phyloP scores from a whole-genome alignment of 2,888 invertebrate genomes.

The Zaprionus obscuricornis region DNA sequence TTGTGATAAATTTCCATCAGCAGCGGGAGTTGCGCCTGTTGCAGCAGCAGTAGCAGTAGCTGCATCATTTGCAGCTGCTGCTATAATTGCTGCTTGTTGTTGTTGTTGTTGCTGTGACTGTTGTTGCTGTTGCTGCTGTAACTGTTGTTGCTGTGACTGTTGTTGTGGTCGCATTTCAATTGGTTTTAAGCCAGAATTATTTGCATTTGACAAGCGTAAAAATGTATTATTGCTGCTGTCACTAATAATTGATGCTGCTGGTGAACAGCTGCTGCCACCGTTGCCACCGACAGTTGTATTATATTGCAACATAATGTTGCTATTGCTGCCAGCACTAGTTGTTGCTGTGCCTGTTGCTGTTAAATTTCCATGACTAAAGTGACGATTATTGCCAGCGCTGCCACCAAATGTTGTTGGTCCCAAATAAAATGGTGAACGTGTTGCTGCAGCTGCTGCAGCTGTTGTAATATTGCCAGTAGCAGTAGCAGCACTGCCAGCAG shows the following conservation, averaged over 20 bases:
- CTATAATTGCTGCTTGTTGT: too few relatives aligned
- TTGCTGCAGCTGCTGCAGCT: slow-evolving; percentile 32
- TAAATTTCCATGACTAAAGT: slow-evolving; percentile 73
- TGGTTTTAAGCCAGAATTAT: slow-evolving; percentile 28
- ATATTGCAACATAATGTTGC: too few relatives aligned
- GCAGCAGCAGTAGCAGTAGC: too few relatives aligned
- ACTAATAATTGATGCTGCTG: slow-evolving; percentile 69
- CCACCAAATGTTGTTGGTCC: slow-evolving; percentile 91
- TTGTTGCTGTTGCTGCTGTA: neutral
- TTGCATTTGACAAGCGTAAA: slow-evolving; percentile 49
- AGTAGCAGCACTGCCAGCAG: too few relatives aligned
- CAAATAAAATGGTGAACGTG: slow-evolving; percentile 87
- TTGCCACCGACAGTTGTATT: too few relatives aligned
- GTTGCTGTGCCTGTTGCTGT: too few relatives aligned
- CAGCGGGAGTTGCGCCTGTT: too few relatives aligned
- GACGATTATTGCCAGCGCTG: slow-evolving; percentile 86
- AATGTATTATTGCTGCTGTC: slow-evolving; percentile 50
- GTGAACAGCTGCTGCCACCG: slow-evolving; percentile 52
- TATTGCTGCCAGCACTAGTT: slow-evolving; percentile 32
- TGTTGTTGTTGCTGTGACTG: slow-evolving; percentile 15
- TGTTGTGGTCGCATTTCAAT: slow-evolving; percentile 40
- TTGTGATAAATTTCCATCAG: slow-evolving; percentile 78
- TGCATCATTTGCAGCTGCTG: too few relatives aligned
- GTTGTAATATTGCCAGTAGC: too few relatives aligned
- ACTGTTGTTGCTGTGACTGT: neutral